A percentile compares a stretch with the other conserved stretches of the same genome.
These are phyloP conservation scores for Hylomyscus alleni DNA, from an alignment of 2,797 vertebrate genomes.

Conservation along the genomic window DNA sequence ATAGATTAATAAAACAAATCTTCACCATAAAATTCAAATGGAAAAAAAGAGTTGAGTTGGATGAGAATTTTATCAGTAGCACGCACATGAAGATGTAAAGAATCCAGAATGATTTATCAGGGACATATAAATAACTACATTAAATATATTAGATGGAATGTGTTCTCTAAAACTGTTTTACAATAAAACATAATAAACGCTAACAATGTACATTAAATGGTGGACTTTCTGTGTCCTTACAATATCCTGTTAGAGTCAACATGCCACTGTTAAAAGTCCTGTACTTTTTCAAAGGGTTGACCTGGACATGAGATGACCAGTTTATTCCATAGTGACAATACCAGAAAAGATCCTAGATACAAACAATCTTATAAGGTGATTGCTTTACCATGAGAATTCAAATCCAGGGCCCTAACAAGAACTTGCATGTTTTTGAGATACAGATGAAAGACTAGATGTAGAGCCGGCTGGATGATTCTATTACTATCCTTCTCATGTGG, in stretches of 20 bases:
- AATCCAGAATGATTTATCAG: not conserved
- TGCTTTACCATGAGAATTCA: not conserved
- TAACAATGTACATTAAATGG: not conserved
- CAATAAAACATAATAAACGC: slow-evolving; percentile 12
- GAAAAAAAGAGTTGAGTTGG: slow-evolving; percentile 16
- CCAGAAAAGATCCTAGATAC: not conserved
- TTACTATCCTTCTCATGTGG: not conserved
- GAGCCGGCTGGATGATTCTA: not conserved
- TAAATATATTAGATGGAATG: not conserved
- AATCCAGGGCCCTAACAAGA: not conserved
- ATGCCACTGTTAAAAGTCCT: not conserved
- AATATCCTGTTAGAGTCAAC: not conserved
- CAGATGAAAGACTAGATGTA: not conserved
- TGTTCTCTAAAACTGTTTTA: slow-evolving; percentile 22
- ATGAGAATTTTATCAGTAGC: slow-evolving; percentile 60
- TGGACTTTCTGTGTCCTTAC: not conserved
- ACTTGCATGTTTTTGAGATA: not conserved
- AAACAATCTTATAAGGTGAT: not conserved
- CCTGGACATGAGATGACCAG: not conserved
- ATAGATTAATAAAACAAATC: slow-evolving; percentile 45
- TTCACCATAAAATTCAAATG: slow-evolving; percentile 47
- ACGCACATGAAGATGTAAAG: slow-evolving; percentile 13
- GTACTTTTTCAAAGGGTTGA: not conserved
- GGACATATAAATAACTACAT: not conserved
- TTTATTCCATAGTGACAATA: not conserved